Conservation (phyloP, 2,113 vertebrate genomes). For the Lasiurus cinereus region DNA sequence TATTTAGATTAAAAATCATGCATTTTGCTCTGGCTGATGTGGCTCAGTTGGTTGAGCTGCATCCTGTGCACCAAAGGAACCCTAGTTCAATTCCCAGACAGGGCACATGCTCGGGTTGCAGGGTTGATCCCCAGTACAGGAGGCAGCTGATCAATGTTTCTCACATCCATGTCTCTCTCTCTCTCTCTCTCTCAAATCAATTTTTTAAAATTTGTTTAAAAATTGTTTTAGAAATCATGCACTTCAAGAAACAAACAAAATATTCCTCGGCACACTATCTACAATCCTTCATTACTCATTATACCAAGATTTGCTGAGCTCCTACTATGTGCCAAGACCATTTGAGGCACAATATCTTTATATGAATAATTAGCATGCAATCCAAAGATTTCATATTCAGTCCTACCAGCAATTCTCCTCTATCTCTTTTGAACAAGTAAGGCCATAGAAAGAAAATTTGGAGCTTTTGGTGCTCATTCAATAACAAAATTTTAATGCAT, state of each 20-base stretch:
- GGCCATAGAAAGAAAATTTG: background rate
- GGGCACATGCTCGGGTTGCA: no score
- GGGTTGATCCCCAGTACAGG: no score
- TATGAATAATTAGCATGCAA: background rate
- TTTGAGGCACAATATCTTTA: background rate
- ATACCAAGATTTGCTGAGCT: background rate
- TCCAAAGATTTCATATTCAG: background rate
- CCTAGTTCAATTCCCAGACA: no score
- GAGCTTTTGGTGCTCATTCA: constrained; percentile 41
- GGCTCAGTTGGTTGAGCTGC: no score
- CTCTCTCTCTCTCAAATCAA: no score
- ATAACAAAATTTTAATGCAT: constrained; percentile 50
- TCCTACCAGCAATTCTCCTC: background rate
- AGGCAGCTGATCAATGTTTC: no score
- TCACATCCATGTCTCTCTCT: no score
- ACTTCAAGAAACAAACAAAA: background rate
- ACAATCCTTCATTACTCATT: background rate
- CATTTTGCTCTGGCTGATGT: background rate
- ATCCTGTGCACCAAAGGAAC: no score
- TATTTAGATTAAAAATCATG: background rate
- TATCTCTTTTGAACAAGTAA: constrained; percentile 14
- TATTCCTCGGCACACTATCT: background rate
- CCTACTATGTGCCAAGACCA: background rate
- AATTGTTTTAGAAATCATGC: background rate
- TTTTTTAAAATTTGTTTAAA: no score